Evolutionary conservation across 2,113 vertebrate genomes (phyloP), one percentile per base, ranked within the genome.

Genomic region (Strigops habroptila): DNA sequence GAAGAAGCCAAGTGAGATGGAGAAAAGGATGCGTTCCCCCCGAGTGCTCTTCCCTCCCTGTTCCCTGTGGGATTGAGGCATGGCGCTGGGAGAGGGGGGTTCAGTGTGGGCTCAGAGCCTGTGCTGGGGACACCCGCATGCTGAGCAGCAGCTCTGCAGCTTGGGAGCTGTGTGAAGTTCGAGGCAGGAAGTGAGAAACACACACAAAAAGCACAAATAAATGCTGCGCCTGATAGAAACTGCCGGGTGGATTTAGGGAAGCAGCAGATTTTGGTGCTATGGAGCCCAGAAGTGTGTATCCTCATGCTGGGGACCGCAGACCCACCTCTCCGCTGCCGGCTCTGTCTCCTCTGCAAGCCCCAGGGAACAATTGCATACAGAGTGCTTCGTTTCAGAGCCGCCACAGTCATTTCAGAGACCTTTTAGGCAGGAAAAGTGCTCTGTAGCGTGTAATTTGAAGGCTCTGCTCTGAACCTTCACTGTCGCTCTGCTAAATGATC

Each of bases 361-460:
- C 95, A 97, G 96, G 96, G 96, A 97, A 84, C 93, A 95, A 93
- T 95, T 95, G 93, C 94, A 89, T 89, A 79, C 90, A 95, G 95
- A 96, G 96, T 91, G 95, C 93, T 92, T 93, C 88, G 80, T 93
- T 96, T 95, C 90, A 88, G 96, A 96, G 96, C 95, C 82, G 73
- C 96, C 92, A 91, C 96, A 90, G 86, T 96, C 95, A 94, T 96
- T 96, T 96, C 93, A 84, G 92, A 94, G 93, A 91, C 91, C 96
- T 96, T 96, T 94, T 96, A 96, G 96, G 96, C 93, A 96, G 95
- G 95, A 92, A 96, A 91, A 92, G 92, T 95, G 92, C 96, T 96
- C 96, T 93, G 95, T 93, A 94, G 92, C 91, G 86, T 97, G 96
- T 97, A 93, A 94, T 96, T 97, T 95, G 95, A 92, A 96, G 96